Evolutionary conservation across 2,888 invertebrate genomes (phyloP), one percentile per base, ranked within the genome.

Genomic region (Cataglyphis cursor): DNA sequence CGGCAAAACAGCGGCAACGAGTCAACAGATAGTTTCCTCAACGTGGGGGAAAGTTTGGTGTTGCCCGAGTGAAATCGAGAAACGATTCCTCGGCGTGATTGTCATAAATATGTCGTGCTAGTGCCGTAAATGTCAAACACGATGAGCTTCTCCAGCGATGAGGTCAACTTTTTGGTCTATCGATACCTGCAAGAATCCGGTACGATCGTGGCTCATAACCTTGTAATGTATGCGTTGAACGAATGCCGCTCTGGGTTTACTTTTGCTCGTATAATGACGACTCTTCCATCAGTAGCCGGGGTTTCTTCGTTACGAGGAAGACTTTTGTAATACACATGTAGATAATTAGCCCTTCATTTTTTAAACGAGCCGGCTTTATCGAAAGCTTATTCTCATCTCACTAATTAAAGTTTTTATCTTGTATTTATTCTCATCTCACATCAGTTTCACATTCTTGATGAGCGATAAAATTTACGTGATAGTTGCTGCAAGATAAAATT

Each of bases 61-160:
- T 62, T 10, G 35, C 0, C 31, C 35, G 8, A 21, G 3, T 15
- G 65, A n/a, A 51, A 28, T 31, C 21, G 8, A 31, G 15, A 15
- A 48, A n/a, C 28, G n/a, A n/a, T 15, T n/a, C 15, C 31, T 8
- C 31, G 24, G 38, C 18, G 24, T 31, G 51, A 5, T 38, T 8
- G 3, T 9, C 6, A 8, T 88, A 89, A 92, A 90, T 90, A 92
- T 93, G 92, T 87, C 87, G 87, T 93, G 86, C 66, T 93, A 91
- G 89, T 89, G 73, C 41, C 75, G 85, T 64, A 82, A 89, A 90
- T 88, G 81, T 80, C 70, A 85, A 88, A 83, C 93, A 95, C 89
- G 87, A 99, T 99, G 99, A 99, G 99, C 96, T 99, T 99, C 95
- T 98, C 99, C 92, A 99, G 99, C 95, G 99, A 99, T 95, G 99